Evolutionary conservation across 1,140 invertebrate species (phyloP).

Genomic region (Papilio polytes): DNA sequence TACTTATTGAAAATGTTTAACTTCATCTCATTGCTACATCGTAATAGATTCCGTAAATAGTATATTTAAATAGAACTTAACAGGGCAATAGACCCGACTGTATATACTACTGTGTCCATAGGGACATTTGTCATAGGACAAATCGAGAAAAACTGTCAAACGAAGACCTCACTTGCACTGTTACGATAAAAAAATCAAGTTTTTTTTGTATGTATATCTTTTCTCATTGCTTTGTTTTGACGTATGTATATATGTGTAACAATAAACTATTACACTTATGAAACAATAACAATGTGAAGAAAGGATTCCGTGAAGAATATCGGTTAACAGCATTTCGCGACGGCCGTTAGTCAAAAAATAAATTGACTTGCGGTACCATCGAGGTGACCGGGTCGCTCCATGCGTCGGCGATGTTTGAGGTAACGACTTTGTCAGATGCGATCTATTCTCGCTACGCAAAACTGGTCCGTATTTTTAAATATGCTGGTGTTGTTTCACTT

Average conservation of each 20-base stretch:
- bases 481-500: slow-evolving; percentile 32
- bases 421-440: slow-evolving; percentile 44
- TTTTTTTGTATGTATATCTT: not conserved
- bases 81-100: not conserved
- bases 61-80: too few species aligned
- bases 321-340: slow-evolving; percentile 36
- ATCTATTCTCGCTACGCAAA: slow-evolving; percentile 41
- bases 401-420: slow-evolving; percentile 54
- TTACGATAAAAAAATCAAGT: not conserved
- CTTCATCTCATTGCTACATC: not conserved
- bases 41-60: not conserved
- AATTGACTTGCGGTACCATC: slow-evolving; percentile 54
- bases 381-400: slow-evolving; percentile 69
- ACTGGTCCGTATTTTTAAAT: slow-evolving; percentile 26
- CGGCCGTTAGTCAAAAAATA: slow-evolving; percentile 48
- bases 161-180: not conserved
- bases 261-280: not conserved
- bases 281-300: not conserved
- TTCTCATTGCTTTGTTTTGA: not conserved
- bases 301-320: slow-evolving; percentile 22
- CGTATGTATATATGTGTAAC: not conserved
- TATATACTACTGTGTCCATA: too few species aligned
- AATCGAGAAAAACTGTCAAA: too few species aligned
- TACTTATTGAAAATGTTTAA: not conserved
- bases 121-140: too few species aligned